phyloP scores from a whole-genome alignment of 2,113 vertebrate genomes.

The Alosa alosa region DNA sequence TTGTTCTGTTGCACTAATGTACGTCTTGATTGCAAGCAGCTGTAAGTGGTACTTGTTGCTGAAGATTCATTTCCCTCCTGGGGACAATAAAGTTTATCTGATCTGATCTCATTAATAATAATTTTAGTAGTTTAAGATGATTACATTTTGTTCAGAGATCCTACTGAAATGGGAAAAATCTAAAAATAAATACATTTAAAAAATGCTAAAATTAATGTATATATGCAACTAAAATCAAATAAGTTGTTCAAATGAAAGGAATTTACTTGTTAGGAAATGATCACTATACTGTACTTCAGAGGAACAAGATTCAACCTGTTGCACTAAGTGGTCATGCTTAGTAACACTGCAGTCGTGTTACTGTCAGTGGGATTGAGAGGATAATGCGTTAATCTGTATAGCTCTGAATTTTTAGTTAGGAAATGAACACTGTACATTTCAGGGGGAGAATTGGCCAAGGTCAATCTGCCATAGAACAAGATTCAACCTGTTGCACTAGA shows the following conservation, averaged over 20 bases:
- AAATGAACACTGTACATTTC: not conserved
- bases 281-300: not conserved
- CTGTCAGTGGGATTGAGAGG: not conserved
- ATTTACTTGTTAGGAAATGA: not conserved
- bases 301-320: not conserved
- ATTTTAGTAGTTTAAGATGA: not conserved
- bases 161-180: not conserved
- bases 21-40: too few relatives aligned
- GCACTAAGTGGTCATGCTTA: not conserved
- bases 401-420: not conserved
- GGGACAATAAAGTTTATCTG: too few relatives aligned
- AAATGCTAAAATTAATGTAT: not conserved
- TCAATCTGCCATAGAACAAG: not conserved
- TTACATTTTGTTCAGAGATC: not conserved
- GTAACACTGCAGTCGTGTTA: not conserved
- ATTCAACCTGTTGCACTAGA: not conserved
- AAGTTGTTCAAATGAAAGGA: not conserved
- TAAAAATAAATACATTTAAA: not conserved
- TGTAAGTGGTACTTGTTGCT: too few relatives aligned
- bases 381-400: not conserved
- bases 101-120: too few relatives aligned
- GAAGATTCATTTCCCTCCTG: too few relatives aligned
- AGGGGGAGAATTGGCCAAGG: not conserved
- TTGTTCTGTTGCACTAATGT: too few relatives aligned
- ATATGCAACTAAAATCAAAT: not conserved